Percentiles rank a stretch among this genome's conserved stretches.
Evolutionary conservation across 1,140 invertebrate species (phyloP).

Genomic region (Drosophila mauritiana): DNA sequence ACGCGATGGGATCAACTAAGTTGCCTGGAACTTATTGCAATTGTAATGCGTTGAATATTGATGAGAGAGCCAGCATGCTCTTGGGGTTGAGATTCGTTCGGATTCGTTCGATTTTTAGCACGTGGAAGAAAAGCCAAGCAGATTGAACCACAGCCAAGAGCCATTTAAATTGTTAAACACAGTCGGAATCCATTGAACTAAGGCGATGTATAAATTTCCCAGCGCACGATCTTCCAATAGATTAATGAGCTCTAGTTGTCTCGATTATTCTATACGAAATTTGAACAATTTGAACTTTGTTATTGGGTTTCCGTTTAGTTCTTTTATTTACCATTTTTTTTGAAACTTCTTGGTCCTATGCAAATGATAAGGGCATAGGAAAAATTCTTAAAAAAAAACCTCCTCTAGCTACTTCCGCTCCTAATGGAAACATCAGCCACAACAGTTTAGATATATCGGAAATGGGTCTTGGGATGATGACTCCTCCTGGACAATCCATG

Average conservation of each 20-base stretch:
- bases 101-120: conserved; percentile 11
- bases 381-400: background rate
- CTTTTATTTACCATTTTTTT: background rate
- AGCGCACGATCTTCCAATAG: conserved; percentile 13
- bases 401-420: conserved; percentile 26
- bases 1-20: conserved; percentile 44
- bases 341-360: background rate
- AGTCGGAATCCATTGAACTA: conserved; percentile 33
- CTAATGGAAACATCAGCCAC: conserved; percentile 21
- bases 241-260: conserved; percentile 23
- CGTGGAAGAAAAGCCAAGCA: conserved; percentile 16
- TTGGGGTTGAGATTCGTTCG: conserved; percentile 43
- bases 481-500: conserved; percentile 21
- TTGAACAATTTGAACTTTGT: background rate
- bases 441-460: conserved; percentile 6
- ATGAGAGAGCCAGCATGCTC: conserved; percentile 54
- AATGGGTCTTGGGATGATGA: conserved; percentile 14
- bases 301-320: background rate
- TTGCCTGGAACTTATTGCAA: conserved; percentile 76
- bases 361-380: background rate
- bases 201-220: conserved; percentile 27
- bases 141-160: conserved; percentile 7
- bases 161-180: conserved; percentile 50
- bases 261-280: background rate
- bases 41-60: conserved; percentile 83